phyloP scores from a whole-genome alignment of 2,797 vertebrate species.

The Enoplosus armatus region DNA sequence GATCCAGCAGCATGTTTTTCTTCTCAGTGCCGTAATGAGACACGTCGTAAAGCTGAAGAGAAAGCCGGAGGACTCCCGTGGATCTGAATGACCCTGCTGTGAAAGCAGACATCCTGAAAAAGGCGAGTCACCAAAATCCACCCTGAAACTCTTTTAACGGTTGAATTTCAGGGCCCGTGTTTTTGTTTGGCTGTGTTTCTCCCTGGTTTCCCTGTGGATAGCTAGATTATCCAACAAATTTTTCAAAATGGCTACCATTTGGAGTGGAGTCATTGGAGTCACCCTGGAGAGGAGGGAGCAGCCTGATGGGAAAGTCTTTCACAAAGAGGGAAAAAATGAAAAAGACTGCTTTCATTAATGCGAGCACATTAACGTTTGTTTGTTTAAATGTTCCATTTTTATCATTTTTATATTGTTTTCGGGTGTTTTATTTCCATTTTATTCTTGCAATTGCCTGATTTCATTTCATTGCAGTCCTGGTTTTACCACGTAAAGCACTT shows the following conservation, averaged over 20 bases:
- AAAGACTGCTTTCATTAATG: too few species aligned
- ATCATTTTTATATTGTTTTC: too few species aligned
- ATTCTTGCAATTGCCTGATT: too few species aligned
- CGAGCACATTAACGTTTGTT: too few species aligned
- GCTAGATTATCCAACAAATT: background rate
- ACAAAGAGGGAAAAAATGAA: background rate
- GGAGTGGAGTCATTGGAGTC: constrained; percentile 10
- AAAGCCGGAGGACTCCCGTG: background rate
- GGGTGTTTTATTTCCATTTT: too few species aligned
- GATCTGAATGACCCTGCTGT: constrained; percentile 6
- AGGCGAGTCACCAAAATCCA: background rate
- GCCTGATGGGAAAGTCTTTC: constrained; percentile 35
- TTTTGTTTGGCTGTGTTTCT: background rate
- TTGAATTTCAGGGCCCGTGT: background rate
- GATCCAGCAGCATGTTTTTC: background rate
- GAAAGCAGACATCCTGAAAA: constrained; percentile 8
- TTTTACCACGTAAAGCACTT: too few species aligned
- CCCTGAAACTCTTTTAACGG: too few species aligned
- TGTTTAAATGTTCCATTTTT: too few species aligned
- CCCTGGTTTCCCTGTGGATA: too few species aligned
- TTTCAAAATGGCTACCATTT: background rate
- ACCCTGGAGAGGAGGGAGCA: constrained; percentile 43
- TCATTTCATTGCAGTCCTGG: too few species aligned
- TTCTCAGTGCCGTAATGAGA: background rate
- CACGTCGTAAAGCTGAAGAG: background rate